Percentiles rank a stretch among this genome's conserved stretches.
Evolutionary conservation across 2,797 vertebrate species (phyloP).

Genomic region (Pangasius macronema): DNA sequence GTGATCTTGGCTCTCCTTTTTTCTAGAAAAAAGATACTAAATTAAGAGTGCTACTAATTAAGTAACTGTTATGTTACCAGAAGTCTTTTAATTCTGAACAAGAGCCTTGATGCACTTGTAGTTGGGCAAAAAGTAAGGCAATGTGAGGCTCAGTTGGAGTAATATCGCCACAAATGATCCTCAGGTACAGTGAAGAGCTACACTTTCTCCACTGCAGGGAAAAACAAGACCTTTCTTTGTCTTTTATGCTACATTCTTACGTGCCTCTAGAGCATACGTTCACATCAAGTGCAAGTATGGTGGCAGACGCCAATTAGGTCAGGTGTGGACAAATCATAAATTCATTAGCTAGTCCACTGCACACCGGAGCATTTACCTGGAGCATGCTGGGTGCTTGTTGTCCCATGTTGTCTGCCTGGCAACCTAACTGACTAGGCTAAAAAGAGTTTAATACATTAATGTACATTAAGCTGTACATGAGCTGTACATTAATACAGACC

Average conservation of each 20-base stretch:
- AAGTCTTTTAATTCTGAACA: background rate
- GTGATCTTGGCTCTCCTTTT: background rate
- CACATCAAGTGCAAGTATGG: background rate
- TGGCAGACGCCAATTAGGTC: background rate
- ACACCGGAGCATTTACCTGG: too few species aligned
- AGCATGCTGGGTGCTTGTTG: too few species aligned
- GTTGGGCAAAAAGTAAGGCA: background rate
- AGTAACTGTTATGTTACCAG: background rate
- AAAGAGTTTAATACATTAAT: background rate
- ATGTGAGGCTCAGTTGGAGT: background rate
- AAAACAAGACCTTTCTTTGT: background rate
- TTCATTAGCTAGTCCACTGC: background rate
- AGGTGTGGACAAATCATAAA: background rate
- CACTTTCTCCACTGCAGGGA: background rate
- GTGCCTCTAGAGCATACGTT: background rate
- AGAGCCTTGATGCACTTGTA: background rate
- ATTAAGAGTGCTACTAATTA: background rate
- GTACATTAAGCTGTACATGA: too few species aligned
- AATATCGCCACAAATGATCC: background rate
- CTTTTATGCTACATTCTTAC: background rate
- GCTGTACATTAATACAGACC: background rate
- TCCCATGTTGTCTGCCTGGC: background rate
- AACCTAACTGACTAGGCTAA: background rate
- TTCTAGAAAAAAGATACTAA: background rate
- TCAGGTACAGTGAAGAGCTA: background rate